Conservation (phyloP, 2,888 invertebrate species). For the Trachelus stipa region DNA sequence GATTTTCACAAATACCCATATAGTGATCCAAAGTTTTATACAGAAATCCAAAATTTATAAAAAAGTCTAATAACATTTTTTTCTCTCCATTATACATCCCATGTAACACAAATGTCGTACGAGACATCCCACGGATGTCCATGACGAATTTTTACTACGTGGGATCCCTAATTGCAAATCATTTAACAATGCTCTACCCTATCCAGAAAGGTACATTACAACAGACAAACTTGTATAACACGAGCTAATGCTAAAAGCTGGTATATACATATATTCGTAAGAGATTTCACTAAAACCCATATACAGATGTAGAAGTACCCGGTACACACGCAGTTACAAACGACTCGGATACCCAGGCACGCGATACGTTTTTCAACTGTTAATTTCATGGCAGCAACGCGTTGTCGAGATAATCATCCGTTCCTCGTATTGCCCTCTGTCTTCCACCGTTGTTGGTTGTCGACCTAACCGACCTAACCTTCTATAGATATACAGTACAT, state of each 20-base stretch:
- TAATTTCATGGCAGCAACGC: slow-evolving; percentile 13
- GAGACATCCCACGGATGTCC: background rate
- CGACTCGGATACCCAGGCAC: background rate
- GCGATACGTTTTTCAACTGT: slow-evolving; percentile 16
- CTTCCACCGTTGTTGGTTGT: background rate
- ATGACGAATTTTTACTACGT: background rate
- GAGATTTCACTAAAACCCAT: background rate
- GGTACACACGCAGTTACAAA: background rate
- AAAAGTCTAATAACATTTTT: background rate
- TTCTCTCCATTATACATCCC: background rate
- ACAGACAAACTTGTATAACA: background rate
- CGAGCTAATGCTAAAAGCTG: background rate
- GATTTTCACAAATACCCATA: background rate
- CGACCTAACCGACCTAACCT: background rate
- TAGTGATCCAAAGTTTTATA: background rate
- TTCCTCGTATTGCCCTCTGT: background rate
- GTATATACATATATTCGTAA: background rate
- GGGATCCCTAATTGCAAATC: background rate
- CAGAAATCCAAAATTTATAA: background rate
- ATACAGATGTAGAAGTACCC: background rate
- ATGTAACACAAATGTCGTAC: background rate
- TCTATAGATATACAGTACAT: background rate
- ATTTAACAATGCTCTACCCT: background rate
- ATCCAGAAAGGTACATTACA: background rate
- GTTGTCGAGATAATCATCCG: slow-evolving; percentile 3